Evolutionary conservation across 2,888 invertebrate genomes (phyloP), one percentile per base, ranked within the genome.

Genomic region (Stegophylla sp.): DNA sequence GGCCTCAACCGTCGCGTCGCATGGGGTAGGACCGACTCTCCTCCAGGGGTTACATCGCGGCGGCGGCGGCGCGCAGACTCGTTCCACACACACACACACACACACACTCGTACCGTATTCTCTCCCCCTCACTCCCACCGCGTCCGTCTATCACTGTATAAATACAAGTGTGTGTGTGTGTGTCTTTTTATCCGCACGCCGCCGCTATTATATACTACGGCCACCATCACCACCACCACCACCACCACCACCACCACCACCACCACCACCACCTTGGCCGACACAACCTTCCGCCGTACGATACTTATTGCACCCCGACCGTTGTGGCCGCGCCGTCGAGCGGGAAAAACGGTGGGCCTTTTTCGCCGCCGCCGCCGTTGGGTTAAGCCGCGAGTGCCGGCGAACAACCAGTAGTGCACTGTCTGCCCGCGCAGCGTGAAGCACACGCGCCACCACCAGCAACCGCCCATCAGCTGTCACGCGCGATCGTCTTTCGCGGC

Each of bases 351-450:
- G 26, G 48, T 48, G 26, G 48, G 26, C 67, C 10, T 48, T 45
- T 43, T 48, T 26, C 34, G n/a, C 67, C 67, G 17, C 56, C 23
- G 23, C 20, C 43, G 64, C 20, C 45, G 20, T 17, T 41, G 45
- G 45, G 48, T 43, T 45, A 20, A 48, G 67, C 61, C 45, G 28
- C 1, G 59, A n/a, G 7, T 34, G 34, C 7, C 34, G n/a, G n/a
- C n/a, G 34, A 34, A 34, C 34, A 34, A 66, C 66, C 66, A 15
- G 15, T 15, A 66, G 66, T 66, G 66, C 66, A 66, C 41, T 23
- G 56, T 56, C 56, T 3, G n/a, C 56, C 23, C 56, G 20, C 66
- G 66, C 66, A 43, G 43, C 20, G 67, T 67, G 26, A 23, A 67
- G 67, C 43, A 34, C 34, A 7, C 34, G 7, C 34, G 7, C 34